phyloP scores from a whole-genome alignment of 2,797 vertebrate species.

The Tachyglossus aculeatus region DNA sequence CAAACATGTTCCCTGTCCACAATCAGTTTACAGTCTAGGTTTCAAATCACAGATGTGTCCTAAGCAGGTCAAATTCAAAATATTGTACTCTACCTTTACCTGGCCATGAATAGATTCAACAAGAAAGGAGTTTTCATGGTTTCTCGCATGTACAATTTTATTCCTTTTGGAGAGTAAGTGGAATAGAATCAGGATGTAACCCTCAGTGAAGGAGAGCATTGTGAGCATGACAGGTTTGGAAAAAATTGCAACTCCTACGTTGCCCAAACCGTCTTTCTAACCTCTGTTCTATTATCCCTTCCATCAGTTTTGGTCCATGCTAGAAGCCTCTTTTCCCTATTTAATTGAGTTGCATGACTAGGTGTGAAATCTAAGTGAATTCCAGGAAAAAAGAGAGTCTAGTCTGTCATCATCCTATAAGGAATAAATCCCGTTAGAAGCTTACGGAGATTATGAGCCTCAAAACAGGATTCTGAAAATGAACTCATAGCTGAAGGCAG shows the following conservation, averaged over 20 bases:
- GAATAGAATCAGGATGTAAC: conserved; percentile 51
- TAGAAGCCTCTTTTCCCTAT: conserved; percentile 17
- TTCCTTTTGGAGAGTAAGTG: conserved; percentile 52
- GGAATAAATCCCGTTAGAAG: conserved; percentile 7
- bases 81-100: too few species aligned
- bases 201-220: conserved; percentile 39
- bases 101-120: too few species aligned
- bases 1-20: too few species aligned
- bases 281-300: conserved; percentile 32
- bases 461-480: background rate
- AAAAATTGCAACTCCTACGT: conserved; percentile 26
- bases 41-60: too few species aligned
- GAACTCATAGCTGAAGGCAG: too few species aligned
- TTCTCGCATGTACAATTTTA: conserved; percentile 44
- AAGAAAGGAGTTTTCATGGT: background rate
- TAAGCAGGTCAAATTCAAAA: too few species aligned
- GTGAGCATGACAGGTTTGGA: conserved; percentile 49
- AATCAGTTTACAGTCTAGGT: too few species aligned
- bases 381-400: background rate
- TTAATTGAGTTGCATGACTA: conserved; percentile 31
- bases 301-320: conserved; percentile 20
- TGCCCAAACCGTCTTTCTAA: conserved; percentile 45
- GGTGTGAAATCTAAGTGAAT: conserved; percentile 5
- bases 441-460: background rate
- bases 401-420: background rate